Conservation (phyloP, 2,113 vertebrate species). For the Meles meles region DNA sequence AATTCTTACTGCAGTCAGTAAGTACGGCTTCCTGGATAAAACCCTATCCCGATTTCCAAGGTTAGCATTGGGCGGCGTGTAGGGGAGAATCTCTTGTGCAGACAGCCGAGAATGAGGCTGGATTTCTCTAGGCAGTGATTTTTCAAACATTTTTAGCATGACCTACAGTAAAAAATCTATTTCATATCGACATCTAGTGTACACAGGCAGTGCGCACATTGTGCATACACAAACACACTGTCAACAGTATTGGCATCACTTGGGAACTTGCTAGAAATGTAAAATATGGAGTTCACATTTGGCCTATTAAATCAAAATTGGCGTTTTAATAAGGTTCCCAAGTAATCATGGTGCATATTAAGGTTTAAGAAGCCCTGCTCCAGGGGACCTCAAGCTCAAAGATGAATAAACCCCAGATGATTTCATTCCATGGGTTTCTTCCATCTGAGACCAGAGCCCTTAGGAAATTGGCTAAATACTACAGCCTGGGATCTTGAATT, state of each 20-base stretch:
- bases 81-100: not conserved
- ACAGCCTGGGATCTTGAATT: not conserved
- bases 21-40: conserved; percentile 5
- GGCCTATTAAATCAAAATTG: not conserved
- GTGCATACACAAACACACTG: not conserved
- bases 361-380: not conserved
- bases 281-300: not conserved
- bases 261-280: not conserved
- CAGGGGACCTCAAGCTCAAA: not conserved
- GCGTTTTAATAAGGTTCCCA: not conserved
- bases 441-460: not conserved
- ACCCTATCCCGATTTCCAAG: not conserved
- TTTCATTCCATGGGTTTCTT: not conserved
- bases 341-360: not conserved
- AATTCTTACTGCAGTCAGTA: not conserved
- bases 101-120: not conserved
- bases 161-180: not conserved
- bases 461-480: not conserved
- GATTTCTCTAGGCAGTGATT: not conserved
- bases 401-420: not conserved
- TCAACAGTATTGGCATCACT: not conserved
- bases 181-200: not conserved
- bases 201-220: not conserved
- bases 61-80: not conserved
- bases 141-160: not conserved